Conservation (phyloP, 2,113 vertebrate genomes). For the Gasterosteus nipponicus region DNA sequence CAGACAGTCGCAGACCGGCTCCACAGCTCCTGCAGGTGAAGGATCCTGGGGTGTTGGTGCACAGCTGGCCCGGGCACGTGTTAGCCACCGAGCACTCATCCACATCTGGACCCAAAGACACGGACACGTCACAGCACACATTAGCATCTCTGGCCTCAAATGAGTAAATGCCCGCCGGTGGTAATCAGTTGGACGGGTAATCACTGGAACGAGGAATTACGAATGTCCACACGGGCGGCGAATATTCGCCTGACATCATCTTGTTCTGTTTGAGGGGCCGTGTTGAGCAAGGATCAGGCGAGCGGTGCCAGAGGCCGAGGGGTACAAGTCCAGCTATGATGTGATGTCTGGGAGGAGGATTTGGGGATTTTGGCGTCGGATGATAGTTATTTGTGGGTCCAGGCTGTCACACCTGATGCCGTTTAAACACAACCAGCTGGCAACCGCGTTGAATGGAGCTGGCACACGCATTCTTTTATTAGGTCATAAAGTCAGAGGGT, state of each 20-base stretch:
- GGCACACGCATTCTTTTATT: slow-evolving; percentile 4
- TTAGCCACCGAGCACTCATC: slow-evolving; percentile 70
- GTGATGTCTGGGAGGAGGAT: slow-evolving; percentile 73
- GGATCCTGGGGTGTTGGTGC: slow-evolving; percentile 81
- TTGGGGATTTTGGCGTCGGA: slow-evolving; percentile 53
- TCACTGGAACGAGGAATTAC: slow-evolving; percentile 39
- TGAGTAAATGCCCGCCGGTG: slow-evolving; percentile 54
- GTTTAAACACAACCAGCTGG: slow-evolving; percentile 51
- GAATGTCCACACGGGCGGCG: slow-evolving; percentile 59
- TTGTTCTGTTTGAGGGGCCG: slow-evolving; percentile 61
- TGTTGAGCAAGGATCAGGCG: slow-evolving; percentile 52
- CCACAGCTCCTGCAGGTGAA: slow-evolving; percentile 81
- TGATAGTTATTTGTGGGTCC: slow-evolving; percentile 33
- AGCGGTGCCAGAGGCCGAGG: slow-evolving; percentile 59
- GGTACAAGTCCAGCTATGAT: slow-evolving; percentile 71
- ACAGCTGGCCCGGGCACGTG: slow-evolving; percentile 81
- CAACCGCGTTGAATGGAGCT: slow-evolving; percentile 5
- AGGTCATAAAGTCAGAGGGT: neutral
- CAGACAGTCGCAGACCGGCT: slow-evolving; percentile 70
- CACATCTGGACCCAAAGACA: slow-evolving; percentile 72
- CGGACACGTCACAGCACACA: slow-evolving; percentile 53
- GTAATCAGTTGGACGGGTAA: slow-evolving; percentile 61
- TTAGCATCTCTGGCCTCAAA: slow-evolving; percentile 64
- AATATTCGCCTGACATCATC: slow-evolving; percentile 62
- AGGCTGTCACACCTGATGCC: slow-evolving; percentile 58